Percentiles rank a stretch among this genome's conserved stretches.
Conservation (phyloP, 92 coral and sea anemone genomes). For the Montipora capitata region DNA sequence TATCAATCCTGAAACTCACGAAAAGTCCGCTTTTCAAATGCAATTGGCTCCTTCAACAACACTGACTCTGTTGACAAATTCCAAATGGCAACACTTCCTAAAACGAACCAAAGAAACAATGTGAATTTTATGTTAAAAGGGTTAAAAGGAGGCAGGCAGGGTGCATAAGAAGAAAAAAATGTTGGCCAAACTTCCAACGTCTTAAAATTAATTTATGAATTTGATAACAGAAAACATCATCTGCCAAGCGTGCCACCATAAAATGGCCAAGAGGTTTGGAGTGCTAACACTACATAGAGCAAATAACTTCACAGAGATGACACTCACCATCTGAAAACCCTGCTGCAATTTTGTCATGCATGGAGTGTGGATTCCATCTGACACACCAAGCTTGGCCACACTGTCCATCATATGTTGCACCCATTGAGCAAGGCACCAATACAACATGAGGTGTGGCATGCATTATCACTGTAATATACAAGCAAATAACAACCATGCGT, state of each 20-base stretch:
- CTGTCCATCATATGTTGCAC: slow-evolving; percentile 77
- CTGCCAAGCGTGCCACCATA: too few species aligned
- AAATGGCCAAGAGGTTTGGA: too few species aligned
- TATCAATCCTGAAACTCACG: slow-evolving; percentile 10
- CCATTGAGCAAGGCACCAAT: slow-evolving; percentile 84
- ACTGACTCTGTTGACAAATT: slow-evolving; percentile 83
- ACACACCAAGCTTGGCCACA: slow-evolving; percentile 93
- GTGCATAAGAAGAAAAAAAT: too few species aligned
- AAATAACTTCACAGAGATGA: too few species aligned
- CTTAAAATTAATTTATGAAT: too few species aligned
- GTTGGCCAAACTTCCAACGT: too few species aligned
- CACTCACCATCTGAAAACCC: slow-evolving; percentile 92
- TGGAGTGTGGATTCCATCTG: slow-evolving; percentile 81
- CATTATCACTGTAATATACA: slow-evolving; percentile 72
- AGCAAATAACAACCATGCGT: not conserved
- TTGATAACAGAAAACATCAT: too few species aligned
- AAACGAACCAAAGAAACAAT: not conserved
- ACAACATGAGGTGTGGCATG: slow-evolving; percentile 70
- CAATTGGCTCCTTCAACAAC: slow-evolving; percentile 55
- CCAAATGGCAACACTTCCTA: slow-evolving; percentile 96
- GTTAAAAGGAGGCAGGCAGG: too few species aligned
- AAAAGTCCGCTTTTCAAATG: slow-evolving; percentile 45
- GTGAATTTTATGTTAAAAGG: too few species aligned
- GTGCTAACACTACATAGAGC: too few species aligned
- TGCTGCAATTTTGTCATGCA: slow-evolving; percentile 82